Evolutionary conservation across 2,113 vertebrate species (phyloP).

Genomic region (Indri indri): DNA sequence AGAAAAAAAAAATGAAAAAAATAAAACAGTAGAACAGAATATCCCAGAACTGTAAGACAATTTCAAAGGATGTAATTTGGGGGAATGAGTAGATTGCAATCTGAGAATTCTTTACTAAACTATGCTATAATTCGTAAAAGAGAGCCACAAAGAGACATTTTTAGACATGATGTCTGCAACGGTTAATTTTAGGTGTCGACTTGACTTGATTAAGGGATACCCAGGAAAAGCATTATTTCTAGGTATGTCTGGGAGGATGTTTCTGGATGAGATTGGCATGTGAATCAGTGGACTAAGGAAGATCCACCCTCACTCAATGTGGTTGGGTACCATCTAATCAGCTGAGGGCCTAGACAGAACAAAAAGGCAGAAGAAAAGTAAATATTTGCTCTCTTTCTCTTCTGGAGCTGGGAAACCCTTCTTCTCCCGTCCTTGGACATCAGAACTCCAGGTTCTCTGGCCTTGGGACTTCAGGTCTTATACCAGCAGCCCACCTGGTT

Average conservation of each 20-base stretch:
- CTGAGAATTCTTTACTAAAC: not conserved
- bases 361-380: not conserved
- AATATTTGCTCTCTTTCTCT: not conserved
- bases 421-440: not conserved
- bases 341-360: not conserved
- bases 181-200: not conserved
- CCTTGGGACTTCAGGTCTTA: not conserved
- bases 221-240: not conserved
- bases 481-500: not conserved
- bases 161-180: not conserved
- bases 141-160: not conserved
- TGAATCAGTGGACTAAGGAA: not conserved
- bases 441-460: not conserved
- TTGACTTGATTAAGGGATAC: not conserved
- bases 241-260: not conserved
- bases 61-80: not conserved
- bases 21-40: not conserved
- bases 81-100: not conserved
- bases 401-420: not conserved
- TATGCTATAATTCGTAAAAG: not conserved
- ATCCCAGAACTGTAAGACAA: not conserved
- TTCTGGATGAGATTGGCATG: not conserved
- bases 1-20: not conserved
- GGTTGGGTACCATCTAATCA: not conserved
- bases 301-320: not conserved